Percentiles rank a stretch among this genome's conserved stretches.
Evolutionary conservation across 2,888 invertebrate genomes (phyloP).

Genomic region (Gasteruption jaculator): DNA sequence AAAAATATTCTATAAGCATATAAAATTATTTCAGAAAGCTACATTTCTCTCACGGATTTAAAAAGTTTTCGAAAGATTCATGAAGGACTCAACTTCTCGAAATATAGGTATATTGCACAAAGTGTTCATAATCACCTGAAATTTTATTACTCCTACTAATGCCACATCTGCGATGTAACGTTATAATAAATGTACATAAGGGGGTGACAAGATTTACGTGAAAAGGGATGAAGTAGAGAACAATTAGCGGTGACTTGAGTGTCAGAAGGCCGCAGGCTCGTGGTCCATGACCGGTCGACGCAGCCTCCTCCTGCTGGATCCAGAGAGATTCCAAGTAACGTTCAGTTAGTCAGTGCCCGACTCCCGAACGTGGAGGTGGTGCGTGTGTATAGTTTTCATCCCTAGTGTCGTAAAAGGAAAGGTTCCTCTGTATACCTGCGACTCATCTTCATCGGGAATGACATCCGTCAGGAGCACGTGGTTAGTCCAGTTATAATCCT

Average conservation of each 20-base stretch:
- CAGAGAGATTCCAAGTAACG: conserved; percentile 32
- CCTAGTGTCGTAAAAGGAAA: conserved; percentile 13
- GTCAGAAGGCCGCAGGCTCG: conserved; percentile 34
- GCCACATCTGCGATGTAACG: too few species aligned
- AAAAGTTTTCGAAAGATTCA: too few species aligned
- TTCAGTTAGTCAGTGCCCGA: conserved; percentile 48
- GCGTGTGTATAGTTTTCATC: conserved; percentile 23
- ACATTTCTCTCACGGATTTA: too few species aligned
- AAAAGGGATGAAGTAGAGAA: conserved; percentile 13
- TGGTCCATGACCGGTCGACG: conserved; percentile 34
- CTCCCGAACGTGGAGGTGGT: conserved; percentile 42
- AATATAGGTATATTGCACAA: too few species aligned
- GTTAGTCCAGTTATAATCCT: conserved; percentile 29
- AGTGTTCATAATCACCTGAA: too few species aligned
- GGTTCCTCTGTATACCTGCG: conserved; percentile 19
- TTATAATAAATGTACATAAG: too few species aligned
- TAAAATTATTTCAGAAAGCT: too few species aligned
- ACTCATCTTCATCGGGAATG: conserved; percentile 30
- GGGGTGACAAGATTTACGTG: too few species aligned
- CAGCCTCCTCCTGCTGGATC: conserved; percentile 34
- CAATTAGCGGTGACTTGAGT: conserved; percentile 30
- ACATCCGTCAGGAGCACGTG: conserved; percentile 37
- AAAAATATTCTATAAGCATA: too few species aligned
- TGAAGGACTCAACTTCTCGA: too few species aligned
- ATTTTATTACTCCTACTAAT: too few species aligned